These are phyloP conservation scores for Coremacera marginata DNA, from an alignment of 2,888 invertebrate genomes.

Conservation along the genomic window DNA sequence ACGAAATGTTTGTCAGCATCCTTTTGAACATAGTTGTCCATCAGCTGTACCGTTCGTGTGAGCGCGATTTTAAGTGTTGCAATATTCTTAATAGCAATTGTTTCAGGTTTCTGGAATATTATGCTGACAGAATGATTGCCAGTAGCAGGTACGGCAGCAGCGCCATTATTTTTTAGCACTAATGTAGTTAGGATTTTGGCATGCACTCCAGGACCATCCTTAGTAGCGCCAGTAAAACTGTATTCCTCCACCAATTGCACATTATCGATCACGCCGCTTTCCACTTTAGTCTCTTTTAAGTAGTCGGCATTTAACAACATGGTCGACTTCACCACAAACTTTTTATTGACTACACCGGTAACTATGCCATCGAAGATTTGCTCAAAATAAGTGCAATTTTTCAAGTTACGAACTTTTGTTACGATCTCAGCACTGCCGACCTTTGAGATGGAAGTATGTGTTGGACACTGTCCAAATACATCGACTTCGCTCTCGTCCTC, in stretches of 20 bases:
- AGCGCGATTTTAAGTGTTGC: slow-evolving; percentile 73
- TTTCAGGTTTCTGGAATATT: slow-evolving; percentile 81
- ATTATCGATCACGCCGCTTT: slow-evolving; percentile 73
- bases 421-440: slow-evolving; percentile 74
- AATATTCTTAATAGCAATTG: slow-evolving; percentile 70
- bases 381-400: slow-evolving; percentile 81
- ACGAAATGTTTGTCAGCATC: slow-evolving; percentile 75
- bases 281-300: slow-evolving; percentile 73
- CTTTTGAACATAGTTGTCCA: slow-evolving; percentile 74
- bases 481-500: slow-evolving; percentile 74
- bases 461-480: slow-evolving; percentile 87
- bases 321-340: slow-evolving; percentile 68
- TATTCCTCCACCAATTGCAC: slow-evolving; percentile 76
- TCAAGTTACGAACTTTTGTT: slow-evolving; percentile 77
- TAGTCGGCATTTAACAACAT: slow-evolving; percentile 73
- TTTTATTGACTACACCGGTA: slow-evolving; percentile 65
- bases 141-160: slow-evolving; percentile 47
- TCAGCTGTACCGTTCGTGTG: slow-evolving; percentile 74
- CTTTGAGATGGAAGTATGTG: slow-evolving; percentile 74
- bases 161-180: slow-evolving; percentile 68
- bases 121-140: slow-evolving; percentile 70
- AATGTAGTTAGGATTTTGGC: slow-evolving; percentile 78
- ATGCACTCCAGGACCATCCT: slow-evolving; percentile 74
- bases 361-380: slow-evolving; percentile 61
- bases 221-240: slow-evolving; percentile 74